Base-by-base conservation (phyloP, 2,797 vertebrate species). In the Hafferia zeledoni region DNA sequence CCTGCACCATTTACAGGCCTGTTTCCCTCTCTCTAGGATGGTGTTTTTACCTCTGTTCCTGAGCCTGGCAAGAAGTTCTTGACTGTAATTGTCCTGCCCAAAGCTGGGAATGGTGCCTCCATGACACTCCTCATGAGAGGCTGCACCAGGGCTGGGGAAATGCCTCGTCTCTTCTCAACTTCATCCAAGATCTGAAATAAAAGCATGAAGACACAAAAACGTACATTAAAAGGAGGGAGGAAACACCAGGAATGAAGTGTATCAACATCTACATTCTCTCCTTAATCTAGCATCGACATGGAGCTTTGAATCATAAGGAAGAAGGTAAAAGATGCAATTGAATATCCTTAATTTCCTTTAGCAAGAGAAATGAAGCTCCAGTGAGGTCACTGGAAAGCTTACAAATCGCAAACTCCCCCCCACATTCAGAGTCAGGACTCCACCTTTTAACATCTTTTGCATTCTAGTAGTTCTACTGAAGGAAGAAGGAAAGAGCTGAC, bases 91-190 rank as follows among this genome's bases (percentile, higher is more conserved):
- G 99, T 99, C 79, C 99, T 98, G 46, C 99, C 99, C 71, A 99
- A 98, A 76, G 99, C 99, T 27, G 99, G 99, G 94, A 99, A 99
- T 9, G 99, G 99, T 83, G 99, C 99, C 94, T 99, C 99, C 99
- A 99, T 99, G 89, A 99, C 99, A 60, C 99, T 99, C 94, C 99
- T 99, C 99, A 99, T 99, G 83, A 99, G 99, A 37, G 99, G 99
- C 97, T 99, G 99, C 57, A 99, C 99, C 95, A 99, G 97, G 31
- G 99, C 99, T 1, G 99, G 99, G 4, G 99, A 99, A 96, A 99
- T 99, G 33, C 98, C 98, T 39, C 99, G 98, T 83, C 99, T 98
- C 96, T 99, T 99, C 96, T 99, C 99, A 84, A 99, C 99, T 92
- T 99, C 99, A 90, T 99, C 99, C 97, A 99, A 97, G 94, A 99